Evolutionary conservation across 1,140 invertebrate genomes (phyloP), one percentile per base, ranked within the genome.

Genomic region (Drosophila kurseongensis): DNA sequence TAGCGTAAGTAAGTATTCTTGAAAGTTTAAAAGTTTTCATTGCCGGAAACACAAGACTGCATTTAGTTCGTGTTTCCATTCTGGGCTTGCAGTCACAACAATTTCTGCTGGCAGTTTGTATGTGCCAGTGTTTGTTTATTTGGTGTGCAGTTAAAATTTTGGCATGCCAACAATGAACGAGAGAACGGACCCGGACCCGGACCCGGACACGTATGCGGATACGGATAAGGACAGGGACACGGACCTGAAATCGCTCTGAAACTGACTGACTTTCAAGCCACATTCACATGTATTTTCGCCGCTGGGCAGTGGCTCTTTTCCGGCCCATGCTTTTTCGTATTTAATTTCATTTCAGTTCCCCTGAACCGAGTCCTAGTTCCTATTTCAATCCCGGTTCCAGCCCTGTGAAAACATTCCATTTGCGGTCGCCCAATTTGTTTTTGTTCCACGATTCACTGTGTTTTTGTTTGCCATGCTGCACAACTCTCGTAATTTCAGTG

Each of bases 11-110:
- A 1, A 9, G 23, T 58, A 8, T 36, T 18, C 14, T 32, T 16
- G 58, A 61, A 61, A 54, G 56, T 80, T 68, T 5, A 38, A 76
- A 79, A 86, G 83, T 88, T 86, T 86, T 86, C 83, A 86, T 88
- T 88, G 73, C 78, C 80, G 82, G 83, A 86, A 86, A 82, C 75
- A 82, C 71, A 60, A 61, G 79, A 73, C 79, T 83, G 79, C 83
- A 82, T 88, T 83, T 82, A 88, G 83, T 76, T 83, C 73, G 79
- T 59, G 83, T 66, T 88, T 76, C 60, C 66, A 50, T 73, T 79
- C 66, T 65, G 65, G n/a, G 35, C 32, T 50, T 57, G 42, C 51
- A 69, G 57, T 50, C 60, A 71, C 67, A 57, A 60, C 59, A 47
- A 51, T 47, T 76, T 47, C 61, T 18, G 16, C 16, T 40, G 50